Conservation (phyloP, 2,888 invertebrate species). For the Agonopterix subpropinquella region DNA sequence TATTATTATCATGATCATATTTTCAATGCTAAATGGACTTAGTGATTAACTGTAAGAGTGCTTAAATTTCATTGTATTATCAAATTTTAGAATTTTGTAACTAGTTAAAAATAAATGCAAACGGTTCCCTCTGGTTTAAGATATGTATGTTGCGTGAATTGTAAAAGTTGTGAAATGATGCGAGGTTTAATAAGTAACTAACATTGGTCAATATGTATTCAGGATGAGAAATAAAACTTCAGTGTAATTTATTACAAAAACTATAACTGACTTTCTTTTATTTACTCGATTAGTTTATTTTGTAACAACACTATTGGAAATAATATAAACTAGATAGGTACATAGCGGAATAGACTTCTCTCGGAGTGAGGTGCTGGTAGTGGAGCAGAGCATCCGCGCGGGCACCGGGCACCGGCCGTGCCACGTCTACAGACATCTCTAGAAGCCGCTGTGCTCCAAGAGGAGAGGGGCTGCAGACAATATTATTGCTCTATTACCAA, state of each 20-base stretch:
- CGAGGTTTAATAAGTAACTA: conserved; percentile 48
- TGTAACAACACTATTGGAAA: no score
- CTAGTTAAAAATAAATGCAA: conserved; percentile 44
- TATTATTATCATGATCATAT: conserved; percentile 65
- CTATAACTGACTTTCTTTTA: background rate
- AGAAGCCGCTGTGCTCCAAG: conserved; percentile 55
- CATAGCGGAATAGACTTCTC: no score
- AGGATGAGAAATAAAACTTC: conserved; percentile 72
- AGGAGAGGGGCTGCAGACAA: conserved; percentile 54
- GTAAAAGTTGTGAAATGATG: conserved; percentile 62
- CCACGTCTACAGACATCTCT: no score
- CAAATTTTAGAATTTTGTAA: conserved; percentile 67
- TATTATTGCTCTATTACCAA: no score
- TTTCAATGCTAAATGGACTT: conserved; percentile 70
- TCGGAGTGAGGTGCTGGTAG: no score
- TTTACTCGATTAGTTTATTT: background rate
- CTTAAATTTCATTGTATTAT: conserved; percentile 70
- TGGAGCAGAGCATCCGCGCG: no score
- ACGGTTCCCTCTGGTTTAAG: conserved; percentile 49
- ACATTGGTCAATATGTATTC: conserved; percentile 70
- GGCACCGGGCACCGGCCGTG: no score
- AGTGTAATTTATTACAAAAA: conserved; percentile 71
- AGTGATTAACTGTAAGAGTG: conserved; percentile 67
- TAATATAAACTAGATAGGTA: no score
- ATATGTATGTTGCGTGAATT: conserved; percentile 65